Evolutionary conservation across 2,888 invertebrate species (phyloP), one percentile per base, ranked within the genome.

Genomic region (Oegoconia quadripuncta): DNA sequence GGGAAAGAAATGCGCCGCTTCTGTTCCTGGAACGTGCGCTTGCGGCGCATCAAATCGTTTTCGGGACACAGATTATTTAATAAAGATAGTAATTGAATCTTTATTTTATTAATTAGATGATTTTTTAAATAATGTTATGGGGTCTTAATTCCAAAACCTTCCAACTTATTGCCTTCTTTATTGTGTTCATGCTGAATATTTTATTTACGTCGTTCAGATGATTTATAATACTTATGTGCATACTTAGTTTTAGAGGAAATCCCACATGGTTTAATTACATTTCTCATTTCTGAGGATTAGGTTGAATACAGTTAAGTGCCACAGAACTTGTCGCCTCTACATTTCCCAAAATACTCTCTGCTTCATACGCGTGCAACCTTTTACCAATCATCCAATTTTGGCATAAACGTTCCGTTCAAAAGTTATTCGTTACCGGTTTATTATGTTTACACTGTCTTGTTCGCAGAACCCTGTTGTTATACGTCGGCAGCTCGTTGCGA

Each of bases 1-100:
- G 86, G 82, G 86, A 86, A 84, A 68, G 61, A 61, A 77, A 74
- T 73, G 76, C 65, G 63, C 59, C 53, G 65, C 62, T 53, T 41
- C 16, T 48, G 59, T 83, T 86, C 83, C 75, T 54, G 80, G 84
- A 83, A 84, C 71, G 64, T 64, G 64, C 64, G 59, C 69, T 52
- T 54, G 70, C 74, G 70, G 72, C 78, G 71, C 69, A 81, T 79
- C 77, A 79, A 77, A 77, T 70, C 64, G 59, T 58, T 69, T 42
- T 65, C 58, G 57, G 61, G 37, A 28, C 41, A 41, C 37, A 34
- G 37, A 42, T 34, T 13, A 42, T 17, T 7, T 33, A 30, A 39
- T 18, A 14, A 18, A 12, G 13, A 11, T 33, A n/a, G 23, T 11
- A 8, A 20, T 7, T 5, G 11, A 13, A 20, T 6, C 20, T 20